Conservation (phyloP, 37 sponge, comb jelly and placozoan species). For the Halisarca cf. caerulea region DNA sequence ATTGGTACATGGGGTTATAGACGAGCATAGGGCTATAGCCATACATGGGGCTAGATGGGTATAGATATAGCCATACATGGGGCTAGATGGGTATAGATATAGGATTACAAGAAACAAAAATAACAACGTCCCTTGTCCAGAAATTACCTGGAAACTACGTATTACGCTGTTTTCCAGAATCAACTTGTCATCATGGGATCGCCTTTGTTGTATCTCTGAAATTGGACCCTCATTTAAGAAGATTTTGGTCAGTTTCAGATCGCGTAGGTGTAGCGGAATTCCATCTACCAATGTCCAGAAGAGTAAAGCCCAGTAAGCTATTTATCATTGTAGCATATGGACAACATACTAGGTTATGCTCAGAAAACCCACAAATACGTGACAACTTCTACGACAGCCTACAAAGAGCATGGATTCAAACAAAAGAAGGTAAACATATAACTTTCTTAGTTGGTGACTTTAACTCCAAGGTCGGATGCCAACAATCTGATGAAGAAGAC, state of each 20-base stretch:
- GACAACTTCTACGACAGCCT: slow-evolving; percentile 24
- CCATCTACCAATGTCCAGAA: slow-evolving; percentile 11
- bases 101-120: slow-evolving; percentile 18
- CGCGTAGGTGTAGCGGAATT: slow-evolving; percentile 21
- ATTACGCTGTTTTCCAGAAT: slow-evolving; percentile 2
- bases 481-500: not conserved
- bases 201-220: slow-evolving; percentile 5
- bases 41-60: too few species aligned
- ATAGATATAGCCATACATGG: too few species aligned
- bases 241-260: slow-evolving; percentile 22
- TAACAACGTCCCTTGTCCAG: slow-evolving; percentile 10
- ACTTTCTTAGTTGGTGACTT: slow-evolving; percentile 19
- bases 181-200: not conserved
- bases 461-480: not conserved
- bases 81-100: too few species aligned
- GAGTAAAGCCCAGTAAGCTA: slow-evolving; percentile 22
- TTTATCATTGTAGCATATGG: slow-evolving; percentile 6
- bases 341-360: slow-evolving; percentile 7
- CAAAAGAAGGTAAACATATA: slow-evolving; percentile 13
- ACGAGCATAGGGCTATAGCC: too few species aligned
- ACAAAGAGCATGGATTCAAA: slow-evolving; percentile 5
- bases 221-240: slow-evolving; percentile 16
- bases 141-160: not conserved
- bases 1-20: too few species aligned
- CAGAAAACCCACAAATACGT: not conserved